Conservation (phyloP, 1,140 invertebrate genomes). For the Dendrolimus kikuchii region DNA sequence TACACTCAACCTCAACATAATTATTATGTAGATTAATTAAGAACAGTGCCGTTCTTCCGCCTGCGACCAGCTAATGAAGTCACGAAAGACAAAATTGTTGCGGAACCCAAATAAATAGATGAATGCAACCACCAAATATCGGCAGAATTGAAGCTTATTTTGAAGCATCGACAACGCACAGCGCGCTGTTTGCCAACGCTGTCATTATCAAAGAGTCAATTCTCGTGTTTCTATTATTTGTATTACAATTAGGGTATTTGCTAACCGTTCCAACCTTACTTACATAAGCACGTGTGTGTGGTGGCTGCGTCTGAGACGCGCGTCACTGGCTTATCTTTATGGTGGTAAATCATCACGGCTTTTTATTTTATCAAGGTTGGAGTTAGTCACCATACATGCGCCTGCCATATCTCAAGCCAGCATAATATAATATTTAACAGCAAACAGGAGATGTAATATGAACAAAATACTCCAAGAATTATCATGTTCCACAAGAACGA, state of each 20-base stretch:
- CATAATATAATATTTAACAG: constrained; percentile 52
- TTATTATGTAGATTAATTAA: too few relatives aligned
- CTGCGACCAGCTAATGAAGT: too few relatives aligned
- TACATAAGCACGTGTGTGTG: constrained; percentile 45
- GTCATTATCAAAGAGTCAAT: constrained; percentile 43
- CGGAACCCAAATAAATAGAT: too few relatives aligned
- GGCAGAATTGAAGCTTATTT: too few relatives aligned
- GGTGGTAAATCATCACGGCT: constrained; percentile 54
- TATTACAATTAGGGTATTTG: constrained; percentile 57
- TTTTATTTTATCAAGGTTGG: constrained; percentile 63
- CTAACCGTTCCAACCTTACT: constrained; percentile 33
- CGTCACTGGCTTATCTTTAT: constrained; percentile 62
- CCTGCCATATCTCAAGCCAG: constrained; percentile 46
- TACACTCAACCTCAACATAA: too few relatives aligned
- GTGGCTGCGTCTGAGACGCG: constrained; percentile 40
- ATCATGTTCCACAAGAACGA: too few relatives aligned
- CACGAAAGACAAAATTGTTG: too few relatives aligned
- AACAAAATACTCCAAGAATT: constrained; percentile 5
- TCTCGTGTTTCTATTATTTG: constrained; percentile 46
- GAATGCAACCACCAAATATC: too few relatives aligned
- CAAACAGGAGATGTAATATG: constrained; percentile 30
- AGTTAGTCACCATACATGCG: constrained; percentile 42
- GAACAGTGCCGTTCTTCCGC: too few relatives aligned
- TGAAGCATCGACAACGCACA: constrained; percentile 7
- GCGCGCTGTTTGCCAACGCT: constrained; percentile 20